A percentile compares a stretch with the other conserved stretches of the same genome.
Evolutionary conservation across 2,797 vertebrate genomes (phyloP).

Genomic region (Melanotaenia trifasciata): DNA sequence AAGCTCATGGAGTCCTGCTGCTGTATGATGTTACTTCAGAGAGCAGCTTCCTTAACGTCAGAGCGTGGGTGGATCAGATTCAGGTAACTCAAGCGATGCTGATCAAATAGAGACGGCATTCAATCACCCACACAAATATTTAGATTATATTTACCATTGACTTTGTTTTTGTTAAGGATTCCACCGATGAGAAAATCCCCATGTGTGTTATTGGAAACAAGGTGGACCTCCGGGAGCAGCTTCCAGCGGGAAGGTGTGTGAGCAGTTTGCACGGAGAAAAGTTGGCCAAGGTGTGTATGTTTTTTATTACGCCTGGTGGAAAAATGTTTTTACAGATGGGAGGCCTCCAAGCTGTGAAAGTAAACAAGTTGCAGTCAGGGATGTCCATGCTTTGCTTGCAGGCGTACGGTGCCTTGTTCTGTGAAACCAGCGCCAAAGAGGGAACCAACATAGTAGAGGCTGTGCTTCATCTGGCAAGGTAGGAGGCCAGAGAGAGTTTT

Average conservation of each 20-base stretch:
- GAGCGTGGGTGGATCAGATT: conserved; percentile 85
- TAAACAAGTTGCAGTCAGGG: conserved; percentile 37
- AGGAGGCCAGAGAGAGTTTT: conserved; percentile 35
- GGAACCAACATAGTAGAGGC: conserved; percentile 80
- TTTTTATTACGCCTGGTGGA: conserved; percentile 20
- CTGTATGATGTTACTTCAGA: conserved; percentile 84
- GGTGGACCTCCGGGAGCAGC: conserved; percentile 71
- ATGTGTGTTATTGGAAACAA: conserved; percentile 86
- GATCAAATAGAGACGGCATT: neutral
- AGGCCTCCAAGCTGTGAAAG: conserved; percentile 24
- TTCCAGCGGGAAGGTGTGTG: conserved; percentile 61
- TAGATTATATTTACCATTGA: neutral
- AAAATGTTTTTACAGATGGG: conserved; percentile 8
- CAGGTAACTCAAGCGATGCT: conserved; percentile 64
- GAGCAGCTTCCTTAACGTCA: conserved; percentile 83
- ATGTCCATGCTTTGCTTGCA: conserved; percentile 46
- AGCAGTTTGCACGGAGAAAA: conserved; percentile 76
- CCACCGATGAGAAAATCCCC: conserved; percentile 63
- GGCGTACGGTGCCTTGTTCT: conserved; percentile 82
- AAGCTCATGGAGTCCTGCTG: conserved; percentile 83
- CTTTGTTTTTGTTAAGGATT: conserved; percentile 72
- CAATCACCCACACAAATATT: neutral
- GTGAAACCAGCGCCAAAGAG: conserved; percentile 85
- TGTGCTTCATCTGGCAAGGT: conserved; percentile 83
- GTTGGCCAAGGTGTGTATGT: conserved; percentile 74